Evolutionary conservation across 2,113 vertebrate species (phyloP), one percentile per base, ranked within the genome.

Genomic region (Ursus arctos): DNA sequence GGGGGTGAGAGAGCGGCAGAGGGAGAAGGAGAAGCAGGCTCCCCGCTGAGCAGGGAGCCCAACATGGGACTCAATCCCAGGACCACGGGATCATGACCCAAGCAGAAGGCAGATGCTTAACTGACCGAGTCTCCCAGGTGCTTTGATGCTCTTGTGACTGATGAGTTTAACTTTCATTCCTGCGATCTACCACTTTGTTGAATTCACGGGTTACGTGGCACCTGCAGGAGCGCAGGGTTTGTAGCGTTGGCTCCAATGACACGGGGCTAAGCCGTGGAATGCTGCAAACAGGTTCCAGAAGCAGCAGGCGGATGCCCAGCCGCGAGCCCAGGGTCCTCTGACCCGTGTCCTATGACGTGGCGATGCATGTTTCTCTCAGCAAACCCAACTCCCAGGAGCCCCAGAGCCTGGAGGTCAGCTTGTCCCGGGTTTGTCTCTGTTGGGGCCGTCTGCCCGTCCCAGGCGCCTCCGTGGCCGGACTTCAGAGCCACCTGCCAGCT

Each of bases 271-370:
- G 26, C 21, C 18, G 51, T 2, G 10, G 51, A 4, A 12, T 0
- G 16, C 2, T 14, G 36, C 28, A 2, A 53, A 40, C 11, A 33
- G 4, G 15, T 47, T 15, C 28, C 14, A 5, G 7, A 55, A 53
- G 31, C 4, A 36, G 31, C 59, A n/a, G 22, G 40, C n/a, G 12
- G 11, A 31, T 4, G 26, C 40, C 26, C 65, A 2, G 47, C 22
- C 49, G 55, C 21, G 2, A 1, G 47, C 40, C 40, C 53, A 21
- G 1, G 40, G 43, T 19, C 59, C 26, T 26, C 57, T 16, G 59
- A 43, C 49, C n/a, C 11, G 0, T 2, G 0, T 9, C 89, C 36
- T 2, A 1, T 4, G 51, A 79, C 4, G 6, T 2, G 19, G 53
- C 15, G n/a, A 59, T 7, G 33, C 31, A 0, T 18, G 55, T 31